These are phyloP conservation scores for Paralvinella palmiformis DNA, from an alignment of 1,140 invertebrate species.

Conservation along the genomic window DNA sequence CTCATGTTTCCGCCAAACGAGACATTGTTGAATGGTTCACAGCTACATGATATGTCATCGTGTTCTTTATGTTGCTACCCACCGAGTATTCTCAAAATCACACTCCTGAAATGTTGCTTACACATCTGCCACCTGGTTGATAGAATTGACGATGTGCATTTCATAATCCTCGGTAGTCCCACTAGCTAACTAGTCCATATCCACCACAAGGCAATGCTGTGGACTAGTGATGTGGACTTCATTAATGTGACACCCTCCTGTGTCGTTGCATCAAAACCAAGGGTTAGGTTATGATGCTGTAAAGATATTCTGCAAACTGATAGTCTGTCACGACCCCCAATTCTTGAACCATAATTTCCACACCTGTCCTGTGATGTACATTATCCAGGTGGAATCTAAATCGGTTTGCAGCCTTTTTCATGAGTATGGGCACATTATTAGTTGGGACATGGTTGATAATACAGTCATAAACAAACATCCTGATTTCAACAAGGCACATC, in stretches of 20 bases:
- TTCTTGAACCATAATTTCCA: background rate
- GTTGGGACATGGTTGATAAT: too few species aligned
- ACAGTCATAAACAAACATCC: too few species aligned
- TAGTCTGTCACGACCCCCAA: slow-evolving; percentile 4
- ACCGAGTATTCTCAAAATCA: background rate
- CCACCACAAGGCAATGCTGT: background rate
- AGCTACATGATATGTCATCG: slow-evolving; percentile 6
- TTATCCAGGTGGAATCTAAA: too few species aligned
- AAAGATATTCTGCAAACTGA: background rate
- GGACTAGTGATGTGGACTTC: background rate
- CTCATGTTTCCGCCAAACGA: background rate
- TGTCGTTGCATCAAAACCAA: slow-evolving; percentile 13
- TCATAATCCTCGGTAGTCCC: slow-evolving; percentile 1
- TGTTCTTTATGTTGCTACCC: slow-evolving; percentile 10
- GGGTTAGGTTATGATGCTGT: background rate
- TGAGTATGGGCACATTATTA: too few species aligned
- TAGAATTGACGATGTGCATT: background rate
- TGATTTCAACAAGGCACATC: too few species aligned
- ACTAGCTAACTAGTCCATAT: background rate
- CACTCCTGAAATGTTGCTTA: background rate
- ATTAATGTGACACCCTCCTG: slow-evolving; percentile 12
- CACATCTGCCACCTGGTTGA: background rate
- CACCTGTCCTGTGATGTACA: too few species aligned
- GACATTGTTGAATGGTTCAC: too few species aligned
- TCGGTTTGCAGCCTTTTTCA: too few species aligned